A percentile compares a stretch with the other conserved stretches of the same genome.
Conservation (phyloP, 2,797 vertebrate species). For the Ambastaia sidthimunki region DNA sequence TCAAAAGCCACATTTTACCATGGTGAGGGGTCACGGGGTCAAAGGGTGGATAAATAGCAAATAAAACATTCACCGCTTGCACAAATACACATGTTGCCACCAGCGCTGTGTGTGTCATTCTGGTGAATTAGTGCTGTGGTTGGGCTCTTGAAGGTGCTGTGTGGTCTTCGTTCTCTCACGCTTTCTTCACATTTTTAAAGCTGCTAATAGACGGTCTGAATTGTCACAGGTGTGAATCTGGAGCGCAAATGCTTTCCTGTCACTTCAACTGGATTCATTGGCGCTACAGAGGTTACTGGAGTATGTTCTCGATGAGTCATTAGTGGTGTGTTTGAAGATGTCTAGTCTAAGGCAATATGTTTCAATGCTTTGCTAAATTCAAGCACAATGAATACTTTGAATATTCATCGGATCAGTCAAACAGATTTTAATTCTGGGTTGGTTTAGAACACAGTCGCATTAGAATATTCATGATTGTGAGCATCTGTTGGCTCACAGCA, state of each 20-base stretch:
- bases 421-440: background rate
- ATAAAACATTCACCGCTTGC: constrained; percentile 33
- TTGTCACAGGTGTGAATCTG: background rate
- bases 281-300: background rate
- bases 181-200: background rate
- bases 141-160: constrained; percentile 24
- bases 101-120: constrained; percentile 21
- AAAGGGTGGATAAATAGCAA: constrained; percentile 39
- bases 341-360: background rate
- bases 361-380: background rate
- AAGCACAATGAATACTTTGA: background rate
- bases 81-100: constrained; percentile 35
- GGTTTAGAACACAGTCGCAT: background rate
- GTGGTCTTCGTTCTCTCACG: background rate
- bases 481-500: background rate
- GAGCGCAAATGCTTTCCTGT: background rate
- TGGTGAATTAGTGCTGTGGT: constrained; percentile 17
- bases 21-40: constrained; percentile 25
- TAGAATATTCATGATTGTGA: background rate
- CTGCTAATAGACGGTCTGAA: background rate
- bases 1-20: background rate
- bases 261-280: background rate
- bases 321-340: background rate
- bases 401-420: background rate
- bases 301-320: background rate